These are phyloP conservation scores for Nautilus pompilius DNA, from an alignment of 1,140 invertebrate species.

Conservation along the genomic window DNA sequence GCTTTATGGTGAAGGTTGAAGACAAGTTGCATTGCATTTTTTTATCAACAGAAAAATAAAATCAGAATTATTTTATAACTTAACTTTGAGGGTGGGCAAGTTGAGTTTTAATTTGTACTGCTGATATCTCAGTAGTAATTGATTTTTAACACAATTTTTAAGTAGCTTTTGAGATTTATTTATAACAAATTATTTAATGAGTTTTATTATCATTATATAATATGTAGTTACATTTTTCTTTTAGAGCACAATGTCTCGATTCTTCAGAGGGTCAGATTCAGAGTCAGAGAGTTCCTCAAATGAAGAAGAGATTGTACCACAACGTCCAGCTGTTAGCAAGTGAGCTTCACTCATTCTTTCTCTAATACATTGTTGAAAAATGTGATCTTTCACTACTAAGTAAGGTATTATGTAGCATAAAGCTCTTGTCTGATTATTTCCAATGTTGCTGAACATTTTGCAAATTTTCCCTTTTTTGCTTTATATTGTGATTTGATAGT, in stretches of 20 bases:
- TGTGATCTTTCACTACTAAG: not conserved
- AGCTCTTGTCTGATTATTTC: not conserved
- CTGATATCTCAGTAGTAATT: too few relatives aligned
- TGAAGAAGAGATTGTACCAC: constrained; percentile 42
- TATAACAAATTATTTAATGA: too few relatives aligned
- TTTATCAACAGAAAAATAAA: too few relatives aligned
- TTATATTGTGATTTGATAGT: not conserved
- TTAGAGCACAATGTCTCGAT: constrained; percentile 44
- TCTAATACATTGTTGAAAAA: not conserved
- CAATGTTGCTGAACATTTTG: not conserved
- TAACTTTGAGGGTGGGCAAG: too few relatives aligned
- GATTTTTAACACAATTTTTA: too few relatives aligned
- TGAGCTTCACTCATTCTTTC: constrained; percentile 9
- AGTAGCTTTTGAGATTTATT: too few relatives aligned
- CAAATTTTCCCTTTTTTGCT: constrained; percentile 3
- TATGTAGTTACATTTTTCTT: not conserved
- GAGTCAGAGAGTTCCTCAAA: constrained; percentile 51
- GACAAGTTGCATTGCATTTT: too few relatives aligned
- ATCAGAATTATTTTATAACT: too few relatives aligned
- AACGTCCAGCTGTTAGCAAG: constrained; percentile 15
- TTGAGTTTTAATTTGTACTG: too few relatives aligned
- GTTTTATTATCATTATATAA: too few relatives aligned
- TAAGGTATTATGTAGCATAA: not conserved
- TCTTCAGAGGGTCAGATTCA: constrained; percentile 48
- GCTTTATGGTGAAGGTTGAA: too few relatives aligned